These are phyloP conservation scores for Pica pica DNA, from an alignment of 2,113 vertebrate species.

Conservation along the genomic window DNA sequence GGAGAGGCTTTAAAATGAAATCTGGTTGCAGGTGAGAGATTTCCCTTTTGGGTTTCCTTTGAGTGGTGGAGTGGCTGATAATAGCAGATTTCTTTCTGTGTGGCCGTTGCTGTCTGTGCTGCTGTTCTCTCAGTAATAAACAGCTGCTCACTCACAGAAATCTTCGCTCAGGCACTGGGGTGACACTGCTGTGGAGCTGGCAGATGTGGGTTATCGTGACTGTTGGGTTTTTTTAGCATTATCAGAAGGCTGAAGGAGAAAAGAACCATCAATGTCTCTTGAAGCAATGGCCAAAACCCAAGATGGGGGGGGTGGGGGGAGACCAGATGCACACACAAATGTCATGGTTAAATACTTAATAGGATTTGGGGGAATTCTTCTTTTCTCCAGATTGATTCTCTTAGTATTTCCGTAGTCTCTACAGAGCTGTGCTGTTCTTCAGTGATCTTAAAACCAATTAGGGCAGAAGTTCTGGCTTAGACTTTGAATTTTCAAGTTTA, in stretches of 20 bases:
- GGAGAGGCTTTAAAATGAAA: neutral
- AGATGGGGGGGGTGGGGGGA: accelerated
- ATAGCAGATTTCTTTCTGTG: neutral
- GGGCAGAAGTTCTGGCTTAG: conserved; percentile 17
- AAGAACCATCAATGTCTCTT: neutral
- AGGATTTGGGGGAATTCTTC: neutral
- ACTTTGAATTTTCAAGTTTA: conserved; percentile 20
- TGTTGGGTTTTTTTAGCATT: neutral
- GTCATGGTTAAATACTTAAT: conserved; percentile 10
- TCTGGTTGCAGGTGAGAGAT: neutral
- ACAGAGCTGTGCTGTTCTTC: neutral
- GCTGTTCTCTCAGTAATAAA: neutral
- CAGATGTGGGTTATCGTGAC: accelerated
- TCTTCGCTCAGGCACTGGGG: accelerated
- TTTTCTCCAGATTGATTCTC: neutral
- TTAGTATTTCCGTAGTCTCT: conserved; percentile 1
- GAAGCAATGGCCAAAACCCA: neutral
- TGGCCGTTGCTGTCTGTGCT: neutral
- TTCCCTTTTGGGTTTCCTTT: neutral
- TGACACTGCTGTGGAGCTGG: neutral
- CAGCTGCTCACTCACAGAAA: neutral
- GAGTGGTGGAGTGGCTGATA: neutral
- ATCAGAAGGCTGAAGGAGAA: neutral
- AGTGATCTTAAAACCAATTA: conserved; percentile 38
- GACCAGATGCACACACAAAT: neutral